Conservation (phyloP, 2,888 invertebrate genomes). For the Flabesymbios commensalis region DNA sequence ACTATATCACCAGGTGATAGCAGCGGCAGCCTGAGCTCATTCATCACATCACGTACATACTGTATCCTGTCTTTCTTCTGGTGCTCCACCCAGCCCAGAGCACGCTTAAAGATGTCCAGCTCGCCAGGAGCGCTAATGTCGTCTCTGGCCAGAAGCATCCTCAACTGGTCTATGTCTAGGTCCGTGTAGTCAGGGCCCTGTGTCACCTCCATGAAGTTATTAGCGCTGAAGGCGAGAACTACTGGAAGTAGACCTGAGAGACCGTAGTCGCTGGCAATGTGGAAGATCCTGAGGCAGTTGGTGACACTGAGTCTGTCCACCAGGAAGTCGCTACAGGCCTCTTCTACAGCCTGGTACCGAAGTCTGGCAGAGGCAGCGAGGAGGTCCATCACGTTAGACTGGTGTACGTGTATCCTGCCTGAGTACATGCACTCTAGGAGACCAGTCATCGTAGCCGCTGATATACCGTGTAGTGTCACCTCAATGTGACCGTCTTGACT, state of each 20-base stretch:
- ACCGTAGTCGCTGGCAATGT: conserved; percentile 36
- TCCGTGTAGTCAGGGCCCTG: conserved; percentile 35
- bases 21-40: conserved; percentile 42
- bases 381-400: conserved; percentile 37
- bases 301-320: conserved; percentile 32
- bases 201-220: conserved; percentile 37
- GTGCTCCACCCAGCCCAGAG: conserved; percentile 40
- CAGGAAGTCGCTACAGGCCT: conserved; percentile 42
- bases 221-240: conserved; percentile 36
- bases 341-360: conserved; percentile 38
- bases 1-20: conserved; percentile 40
- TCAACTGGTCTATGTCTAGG: conserved; percentile 34
- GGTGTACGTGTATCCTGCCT: conserved; percentile 38
- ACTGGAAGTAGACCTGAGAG: conserved; percentile 33
- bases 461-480: conserved; percentile 35
- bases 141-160: conserved; percentile 13
- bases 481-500: conserved; percentile 12
- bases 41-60: conserved; percentile 36
- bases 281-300: conserved; percentile 41
- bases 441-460: conserved; percentile 28
- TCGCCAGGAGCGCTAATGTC: conserved; percentile 32
- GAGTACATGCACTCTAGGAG: conserved; percentile 46
- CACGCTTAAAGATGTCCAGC: conserved; percentile 39
- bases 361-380: conserved; percentile 36
- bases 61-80: conserved; percentile 33